A percentile compares a stretch with the other conserved stretches of the same genome.
These are phyloP conservation scores for Nymphicus hollandicus DNA, from an alignment of 2,113 vertebrate genomes.

Conservation along the genomic window DNA sequence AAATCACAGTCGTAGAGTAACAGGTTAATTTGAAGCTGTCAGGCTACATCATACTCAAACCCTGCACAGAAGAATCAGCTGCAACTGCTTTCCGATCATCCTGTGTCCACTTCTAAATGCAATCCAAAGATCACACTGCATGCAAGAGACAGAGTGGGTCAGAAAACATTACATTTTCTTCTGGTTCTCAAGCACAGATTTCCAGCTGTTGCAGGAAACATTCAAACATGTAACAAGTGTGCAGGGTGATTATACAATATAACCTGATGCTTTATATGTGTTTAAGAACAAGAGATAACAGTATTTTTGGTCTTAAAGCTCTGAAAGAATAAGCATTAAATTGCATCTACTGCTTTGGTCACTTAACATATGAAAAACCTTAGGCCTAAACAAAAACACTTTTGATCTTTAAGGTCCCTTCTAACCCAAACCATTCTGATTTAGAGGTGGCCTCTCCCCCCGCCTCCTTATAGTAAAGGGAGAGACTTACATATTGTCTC, in stretches of 20 bases:
- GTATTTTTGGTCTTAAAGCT: background rate
- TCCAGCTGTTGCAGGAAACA: background rate
- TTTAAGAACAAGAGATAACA: background rate
- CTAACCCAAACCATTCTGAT: background rate
- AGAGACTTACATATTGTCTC: background rate
- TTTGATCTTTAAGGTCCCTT: background rate
- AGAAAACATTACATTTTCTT: background rate
- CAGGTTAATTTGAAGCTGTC: background rate
- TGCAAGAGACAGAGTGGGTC: background rate
- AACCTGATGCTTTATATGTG: background rate
- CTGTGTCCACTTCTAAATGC: background rate
- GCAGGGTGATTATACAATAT: background rate
- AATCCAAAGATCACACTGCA: background rate
- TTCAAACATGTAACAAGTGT: fast-evolving
- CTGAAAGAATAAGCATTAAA: background rate
- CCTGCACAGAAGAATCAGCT: background rate
- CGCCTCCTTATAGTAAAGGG: background rate
- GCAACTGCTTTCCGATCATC: background rate
- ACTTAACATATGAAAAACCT: background rate
- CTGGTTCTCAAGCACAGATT: background rate
- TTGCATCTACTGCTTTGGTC: background rate
- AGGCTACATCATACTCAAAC: background rate
- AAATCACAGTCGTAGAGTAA: background rate
- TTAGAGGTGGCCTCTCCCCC: background rate
- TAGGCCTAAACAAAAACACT: background rate